Evolutionary conservation across 1,140 invertebrate species (phyloP).

Genomic region (Tetraneura akinire): DNA sequence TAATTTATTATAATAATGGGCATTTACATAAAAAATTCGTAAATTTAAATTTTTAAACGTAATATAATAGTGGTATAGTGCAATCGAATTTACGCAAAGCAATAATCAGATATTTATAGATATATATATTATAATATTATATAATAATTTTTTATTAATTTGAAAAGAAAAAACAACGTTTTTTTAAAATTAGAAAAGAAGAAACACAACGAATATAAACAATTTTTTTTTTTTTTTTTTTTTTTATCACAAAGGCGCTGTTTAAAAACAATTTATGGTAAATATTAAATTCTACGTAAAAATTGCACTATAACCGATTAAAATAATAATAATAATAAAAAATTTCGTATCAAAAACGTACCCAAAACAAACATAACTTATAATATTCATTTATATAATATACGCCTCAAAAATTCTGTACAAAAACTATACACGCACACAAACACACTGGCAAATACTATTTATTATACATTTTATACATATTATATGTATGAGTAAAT

Average conservation of each 20-base stretch:
- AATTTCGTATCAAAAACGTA: neutral
- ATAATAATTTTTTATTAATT: constrained; percentile 4
- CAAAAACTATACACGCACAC: no score
- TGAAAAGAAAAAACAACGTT: constrained; percentile 38
- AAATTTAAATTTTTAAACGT: neutral
- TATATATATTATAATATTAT: no score
- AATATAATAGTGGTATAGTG: neutral
- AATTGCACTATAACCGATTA: constrained; percentile 32
- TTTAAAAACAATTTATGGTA: neutral
- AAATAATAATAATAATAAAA: no score
- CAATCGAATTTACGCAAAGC: constrained; percentile 10
- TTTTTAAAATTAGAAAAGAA: constrained; percentile 14
- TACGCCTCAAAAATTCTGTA: neutral
- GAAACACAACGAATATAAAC: constrained; percentile 42
- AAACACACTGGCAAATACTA: no score
- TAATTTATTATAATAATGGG: neutral
- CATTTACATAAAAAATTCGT: constrained; percentile 8
- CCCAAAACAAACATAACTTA: constrained; percentile 7
- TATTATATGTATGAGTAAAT: neutral
- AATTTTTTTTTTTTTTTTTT: constrained; percentile 31
- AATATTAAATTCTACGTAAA: neutral
- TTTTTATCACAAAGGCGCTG: constrained; percentile 42
- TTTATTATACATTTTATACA: neutral
- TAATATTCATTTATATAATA: neutral
- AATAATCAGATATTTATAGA: no score